Base-by-base conservation (phyloP, 2,113 vertebrate species). In the Myrmophylax atrothorax region DNA sequence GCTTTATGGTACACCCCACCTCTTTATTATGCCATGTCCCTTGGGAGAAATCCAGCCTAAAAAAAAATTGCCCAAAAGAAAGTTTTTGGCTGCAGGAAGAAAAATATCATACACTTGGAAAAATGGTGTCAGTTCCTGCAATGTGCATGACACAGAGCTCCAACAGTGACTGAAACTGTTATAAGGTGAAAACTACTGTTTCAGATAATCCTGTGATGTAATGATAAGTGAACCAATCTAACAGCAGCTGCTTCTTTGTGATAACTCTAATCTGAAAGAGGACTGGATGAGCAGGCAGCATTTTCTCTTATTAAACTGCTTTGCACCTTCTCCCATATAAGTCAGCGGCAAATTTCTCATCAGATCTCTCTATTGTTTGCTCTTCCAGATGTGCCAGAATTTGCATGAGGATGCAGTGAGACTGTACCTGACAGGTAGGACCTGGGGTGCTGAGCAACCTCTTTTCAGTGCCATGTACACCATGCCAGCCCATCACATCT, bases 231-330 rank as follows among this genome's bases (percentile, higher is more conserved):
- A 66, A 85, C 79, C 52, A 77, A 84, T 49, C 74, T 76, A 91
- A 11, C 47, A 63, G 73, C 66, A 97, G 33, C 69, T 96, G 83
- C 38, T 74, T 93, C 83, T 87, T 79, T 33, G 56, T 76, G 93
- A 97, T 67, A 97, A 93, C 76, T 95, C 63, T 62, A 90, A 58
- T 81, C 53, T 89, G 85, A 89, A 63, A n/a, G 50, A 87, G 40
- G 64, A 56, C 0, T 29, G 55, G 55, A 49, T 24, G 4, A 60
- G 22, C 37, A 84, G 56, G 37, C 33, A 86, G 31, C 14, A 85
- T 87, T 92, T 94, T 87, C 44, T 59, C 26, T 26, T 24, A 89
- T 6, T 35, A 58, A 67, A 40, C 18, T 52, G 31, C 60, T 92
- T 75, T 75, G 52, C 75, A 53, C 28, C 63, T 90, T 87, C 24